Percentiles rank a stretch among this genome's conserved stretches.
Evolutionary conservation across 2,113 vertebrate species (phyloP).

Genomic region (Centropus bengalensis): DNA sequence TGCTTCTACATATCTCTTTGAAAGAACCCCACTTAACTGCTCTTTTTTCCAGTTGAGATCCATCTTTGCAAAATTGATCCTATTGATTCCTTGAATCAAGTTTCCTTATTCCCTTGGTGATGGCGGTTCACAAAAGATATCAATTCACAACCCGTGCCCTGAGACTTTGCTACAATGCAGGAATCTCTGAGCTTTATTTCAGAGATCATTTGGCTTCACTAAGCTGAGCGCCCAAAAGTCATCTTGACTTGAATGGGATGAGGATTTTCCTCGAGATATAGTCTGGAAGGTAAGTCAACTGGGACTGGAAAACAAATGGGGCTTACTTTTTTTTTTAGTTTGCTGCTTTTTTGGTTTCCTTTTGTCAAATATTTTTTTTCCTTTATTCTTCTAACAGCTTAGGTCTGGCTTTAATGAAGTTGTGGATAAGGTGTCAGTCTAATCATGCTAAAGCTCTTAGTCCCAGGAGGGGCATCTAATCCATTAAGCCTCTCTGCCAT

Average conservation of each 20-base stretch:
- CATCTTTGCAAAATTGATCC: background rate
- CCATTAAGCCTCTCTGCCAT: background rate
- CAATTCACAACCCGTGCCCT: no score
- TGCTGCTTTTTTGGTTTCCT: background rate
- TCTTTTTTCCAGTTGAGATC: background rate
- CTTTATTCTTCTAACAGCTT: background rate
- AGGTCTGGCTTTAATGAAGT: background rate
- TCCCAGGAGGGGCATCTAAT: background rate
- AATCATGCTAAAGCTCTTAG: background rate
- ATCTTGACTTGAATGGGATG: background rate
- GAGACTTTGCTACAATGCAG: background rate
- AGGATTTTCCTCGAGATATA: background rate
- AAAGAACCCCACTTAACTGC: background rate
- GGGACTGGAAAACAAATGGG: background rate
- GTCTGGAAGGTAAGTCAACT: background rate
- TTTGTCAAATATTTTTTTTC: constrained; percentile 2
- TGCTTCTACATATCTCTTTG: background rate
- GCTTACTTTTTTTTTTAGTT: background rate
- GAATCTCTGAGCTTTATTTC: background rate
- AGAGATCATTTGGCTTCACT: background rate
- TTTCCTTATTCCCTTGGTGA: background rate
- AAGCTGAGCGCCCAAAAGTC: background rate
- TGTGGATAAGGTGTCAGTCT: background rate
- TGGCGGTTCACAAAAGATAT: background rate
- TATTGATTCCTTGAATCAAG: background rate